Evolutionary conservation across 2,113 vertebrate genomes (phyloP).

Genomic region (Paralichthys olivaceus): DNA sequence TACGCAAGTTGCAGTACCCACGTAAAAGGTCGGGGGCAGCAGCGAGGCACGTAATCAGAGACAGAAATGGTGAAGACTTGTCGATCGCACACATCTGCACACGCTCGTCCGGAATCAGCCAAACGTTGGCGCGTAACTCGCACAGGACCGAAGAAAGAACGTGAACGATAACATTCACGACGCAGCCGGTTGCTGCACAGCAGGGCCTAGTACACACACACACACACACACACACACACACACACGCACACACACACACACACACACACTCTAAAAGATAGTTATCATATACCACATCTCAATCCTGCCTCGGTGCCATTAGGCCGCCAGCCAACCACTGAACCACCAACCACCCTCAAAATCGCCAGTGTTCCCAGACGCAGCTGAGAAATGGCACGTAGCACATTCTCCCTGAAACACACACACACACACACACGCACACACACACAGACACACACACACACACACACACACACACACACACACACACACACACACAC

Average conservation of each 20-base stretch:
- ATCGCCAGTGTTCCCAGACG: slow-evolving; percentile 55
- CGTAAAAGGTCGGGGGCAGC: background rate
- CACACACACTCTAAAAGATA: slow-evolving; percentile 53
- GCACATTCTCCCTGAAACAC: slow-evolving; percentile 26
- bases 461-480: background rate
- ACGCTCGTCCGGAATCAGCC: no score
- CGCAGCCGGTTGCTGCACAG: no score
- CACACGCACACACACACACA: slow-evolving; percentile 17
- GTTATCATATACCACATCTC: slow-evolving; percentile 54
- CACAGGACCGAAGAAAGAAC: background rate
- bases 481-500: slow-evolving; percentile 15
- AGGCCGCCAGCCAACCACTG: slow-evolving; percentile 64
- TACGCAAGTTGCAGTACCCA: background rate
- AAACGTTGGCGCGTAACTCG: no score
- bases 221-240: slow-evolving; percentile 35
- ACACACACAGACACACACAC: slow-evolving; percentile 6
- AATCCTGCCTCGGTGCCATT: slow-evolving; percentile 59
- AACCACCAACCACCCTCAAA: slow-evolving; percentile 47
- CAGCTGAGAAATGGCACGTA: slow-evolving; percentile 72
- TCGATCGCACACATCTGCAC: no score
- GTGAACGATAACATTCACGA: background rate
- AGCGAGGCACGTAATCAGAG: background rate
- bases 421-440: slow-evolving; percentile 1
- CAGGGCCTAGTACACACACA: background rate
- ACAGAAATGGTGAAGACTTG: no score